Evolutionary conservation across 2,797 vertebrate species (phyloP).

Genomic region (Thalassophryne amazonica): DNA sequence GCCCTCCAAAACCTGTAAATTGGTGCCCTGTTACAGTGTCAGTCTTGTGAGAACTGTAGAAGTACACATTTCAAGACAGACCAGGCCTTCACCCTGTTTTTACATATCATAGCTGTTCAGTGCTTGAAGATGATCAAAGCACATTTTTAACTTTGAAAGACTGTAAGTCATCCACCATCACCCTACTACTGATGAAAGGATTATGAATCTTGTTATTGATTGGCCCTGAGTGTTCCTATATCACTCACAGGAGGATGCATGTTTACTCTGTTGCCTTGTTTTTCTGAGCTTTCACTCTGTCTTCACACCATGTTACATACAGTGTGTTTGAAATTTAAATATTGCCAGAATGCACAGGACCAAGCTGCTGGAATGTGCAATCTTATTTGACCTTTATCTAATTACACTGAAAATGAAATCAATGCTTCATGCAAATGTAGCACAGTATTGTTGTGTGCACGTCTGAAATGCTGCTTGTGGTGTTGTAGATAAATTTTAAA

Average conservation of each 20-base stretch:
- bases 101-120: too few species aligned
- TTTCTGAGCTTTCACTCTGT: slow-evolving; percentile 1
- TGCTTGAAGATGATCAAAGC: slow-evolving; percentile 43
- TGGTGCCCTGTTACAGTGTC: too few species aligned
- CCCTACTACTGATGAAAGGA: slow-evolving; percentile 36
- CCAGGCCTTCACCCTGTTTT: too few species aligned
- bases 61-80: too few species aligned
- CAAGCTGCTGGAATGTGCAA: not conserved
- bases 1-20: too few species aligned
- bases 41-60: too few species aligned
- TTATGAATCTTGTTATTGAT: slow-evolving; percentile 45
- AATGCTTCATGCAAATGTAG: not conserved
- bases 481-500: not conserved
- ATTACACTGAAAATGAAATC: not conserved
- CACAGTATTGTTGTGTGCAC: not conserved
- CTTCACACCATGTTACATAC: not conserved
- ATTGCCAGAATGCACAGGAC: not conserved
- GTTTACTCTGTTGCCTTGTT: slow-evolving; percentile 7
- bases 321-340: not conserved
- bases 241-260: slow-evolving; percentile 4
- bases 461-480: not conserved
- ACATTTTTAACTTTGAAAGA: not conserved
- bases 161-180: not conserved
- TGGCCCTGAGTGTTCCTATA: not conserved
- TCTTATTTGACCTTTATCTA: not conserved